phyloP scores from a whole-genome alignment of 2,888 invertebrate genomes.

The Microplitis manilae region DNA sequence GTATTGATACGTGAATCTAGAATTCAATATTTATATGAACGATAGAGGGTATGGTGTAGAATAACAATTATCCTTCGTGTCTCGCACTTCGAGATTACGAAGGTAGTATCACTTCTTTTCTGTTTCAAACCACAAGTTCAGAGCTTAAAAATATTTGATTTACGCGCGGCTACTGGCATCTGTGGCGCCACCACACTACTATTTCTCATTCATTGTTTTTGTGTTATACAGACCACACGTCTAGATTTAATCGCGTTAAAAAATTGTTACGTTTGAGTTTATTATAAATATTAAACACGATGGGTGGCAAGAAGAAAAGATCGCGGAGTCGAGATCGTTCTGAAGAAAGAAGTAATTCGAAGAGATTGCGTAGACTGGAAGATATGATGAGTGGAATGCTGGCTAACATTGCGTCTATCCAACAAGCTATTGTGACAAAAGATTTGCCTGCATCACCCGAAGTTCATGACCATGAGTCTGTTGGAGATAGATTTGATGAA shows the following conservation, averaged over 20 bases:
- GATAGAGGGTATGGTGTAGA: too few relatives aligned
- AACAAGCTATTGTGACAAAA: not conserved
- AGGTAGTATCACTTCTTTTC: too few relatives aligned
- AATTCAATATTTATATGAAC: too few relatives aligned
- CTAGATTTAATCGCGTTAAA: slow-evolving; percentile 2
- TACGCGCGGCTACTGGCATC: not conserved
- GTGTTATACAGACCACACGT: slow-evolving; percentile 10
- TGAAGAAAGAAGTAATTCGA: not conserved
- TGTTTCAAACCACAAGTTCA: slow-evolving; percentile 16
- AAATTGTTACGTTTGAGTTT: slow-evolving; percentile 5
- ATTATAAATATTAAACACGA: not conserved
- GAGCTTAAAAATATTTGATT: not conserved
- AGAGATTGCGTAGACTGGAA: not conserved
- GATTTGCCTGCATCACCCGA: not conserved
- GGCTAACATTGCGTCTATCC: not conserved
- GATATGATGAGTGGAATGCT: not conserved
- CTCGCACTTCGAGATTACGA: too few relatives aligned
- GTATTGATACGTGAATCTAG: too few relatives aligned
- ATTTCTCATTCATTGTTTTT: slow-evolving; percentile 26
- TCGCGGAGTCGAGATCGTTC: slow-evolving; percentile 9
- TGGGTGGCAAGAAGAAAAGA: slow-evolving; percentile 9
- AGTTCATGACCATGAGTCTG: not conserved
- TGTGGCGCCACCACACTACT: not conserved
- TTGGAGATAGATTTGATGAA: not conserved
- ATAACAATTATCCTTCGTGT: too few relatives aligned